Evolutionary conservation across 2,797 vertebrate genomes (phyloP), one percentile per base, ranked within the genome.

Genomic region (Danio tinwini): DNA sequence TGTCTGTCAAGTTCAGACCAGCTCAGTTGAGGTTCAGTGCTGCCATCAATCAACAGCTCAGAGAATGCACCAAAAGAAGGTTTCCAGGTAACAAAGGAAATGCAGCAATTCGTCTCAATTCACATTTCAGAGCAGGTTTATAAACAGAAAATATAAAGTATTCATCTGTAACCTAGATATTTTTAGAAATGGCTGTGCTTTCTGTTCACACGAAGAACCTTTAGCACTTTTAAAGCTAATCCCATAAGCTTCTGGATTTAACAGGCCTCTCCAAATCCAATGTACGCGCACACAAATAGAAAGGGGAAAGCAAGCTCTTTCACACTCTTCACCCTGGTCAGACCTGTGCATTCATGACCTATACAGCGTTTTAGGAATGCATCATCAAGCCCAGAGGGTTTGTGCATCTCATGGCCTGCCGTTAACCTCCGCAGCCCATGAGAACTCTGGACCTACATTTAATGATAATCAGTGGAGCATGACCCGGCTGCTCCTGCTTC

Each of bases 141-240:
- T 49, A 59, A 16, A 14, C 44, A 49, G 11, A 47, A 61, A 17
- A 19, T 37, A 12, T 39, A 1, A 13, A 13, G 59, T 6, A 14
- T 61, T 49, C n/a, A 61, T 37, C 61, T 74, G 55, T 74, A 5
- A 39, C 1, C 21, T 56, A 19, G 10, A 47, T 49, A 59, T 69
- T 19, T 19, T 52, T 45, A 56, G 14, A 47, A 68, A 49, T 44
- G 29, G 7, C 68, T 21, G 16, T 21, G 21, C 44, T 40, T 59
- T 77, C 53, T 67, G 55, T 67, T 73, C 37, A 14, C n/a, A 19
- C 47, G 44, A 61, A 79, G 65, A 78, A 61, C 74, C 52, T 47
- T 73, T 45, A 67, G 77, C 42, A 82, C 17, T 68, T 82, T 80
- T 64, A 37, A 74, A 68, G 56, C 10, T 75, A 81, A 82, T 84